Evolutionary conservation across 2,888 invertebrate species (phyloP).

Genomic region (Netelia virgata): DNA sequence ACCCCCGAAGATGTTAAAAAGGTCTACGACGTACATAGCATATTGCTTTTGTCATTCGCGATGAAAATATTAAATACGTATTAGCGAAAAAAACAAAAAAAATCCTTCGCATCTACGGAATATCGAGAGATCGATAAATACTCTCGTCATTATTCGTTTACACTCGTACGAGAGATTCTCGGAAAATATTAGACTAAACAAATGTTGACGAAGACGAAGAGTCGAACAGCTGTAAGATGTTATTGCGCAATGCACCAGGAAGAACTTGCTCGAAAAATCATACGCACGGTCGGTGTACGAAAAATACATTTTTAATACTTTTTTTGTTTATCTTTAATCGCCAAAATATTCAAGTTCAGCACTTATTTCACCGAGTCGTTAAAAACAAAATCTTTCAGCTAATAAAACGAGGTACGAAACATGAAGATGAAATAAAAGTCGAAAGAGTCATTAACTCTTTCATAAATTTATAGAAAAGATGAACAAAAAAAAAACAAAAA

Average conservation of each 20-base stretch:
- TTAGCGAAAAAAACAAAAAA: not conserved
- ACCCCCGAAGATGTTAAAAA: not conserved
- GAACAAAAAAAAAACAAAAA: not conserved
- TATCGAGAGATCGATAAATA: too few relatives aligned
- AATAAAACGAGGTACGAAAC: not conserved
- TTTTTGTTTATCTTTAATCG: not conserved
- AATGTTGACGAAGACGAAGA: conserved; percentile 42
- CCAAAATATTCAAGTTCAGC: too few relatives aligned
- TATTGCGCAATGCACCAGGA: conserved; percentile 47
- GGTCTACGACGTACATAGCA: not conserved
- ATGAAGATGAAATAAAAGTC: too few relatives aligned
- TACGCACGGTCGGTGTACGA: not conserved
- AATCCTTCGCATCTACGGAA: too few relatives aligned
- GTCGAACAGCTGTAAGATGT: not conserved
- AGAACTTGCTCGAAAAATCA: not conserved
- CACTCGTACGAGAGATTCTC: conserved; percentile 40
- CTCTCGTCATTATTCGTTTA: conserved; percentile 48
- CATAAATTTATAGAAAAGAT: not conserved
- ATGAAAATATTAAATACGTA: not conserved
- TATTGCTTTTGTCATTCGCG: not conserved
- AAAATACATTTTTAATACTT: not conserved
- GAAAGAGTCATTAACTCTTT: too few relatives aligned
- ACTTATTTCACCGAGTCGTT: too few relatives aligned
- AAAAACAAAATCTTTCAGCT: not conserved
- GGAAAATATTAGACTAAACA: conserved; percentile 28